Conservation (phyloP, 2,888 invertebrate species). For the Agrochola macilenta region DNA sequence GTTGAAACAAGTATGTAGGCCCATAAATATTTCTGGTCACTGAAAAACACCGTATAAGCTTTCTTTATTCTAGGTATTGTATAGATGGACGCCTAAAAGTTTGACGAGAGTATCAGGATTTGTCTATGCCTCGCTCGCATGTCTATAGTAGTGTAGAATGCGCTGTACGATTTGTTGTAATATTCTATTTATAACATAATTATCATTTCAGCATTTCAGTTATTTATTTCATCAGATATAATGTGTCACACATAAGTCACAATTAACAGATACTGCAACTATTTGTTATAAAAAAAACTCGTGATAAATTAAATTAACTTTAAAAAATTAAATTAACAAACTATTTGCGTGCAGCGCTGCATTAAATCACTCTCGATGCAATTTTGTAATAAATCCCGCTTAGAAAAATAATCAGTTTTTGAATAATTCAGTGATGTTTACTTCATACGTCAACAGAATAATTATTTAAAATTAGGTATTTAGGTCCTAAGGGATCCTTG, state of each 20-base stretch:
- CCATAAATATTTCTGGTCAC: background rate
- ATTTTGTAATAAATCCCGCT: slow-evolving; percentile 51
- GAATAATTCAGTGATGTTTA: slow-evolving; percentile 43
- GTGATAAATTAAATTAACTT: slow-evolving; percentile 22
- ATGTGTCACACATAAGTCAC: background rate
- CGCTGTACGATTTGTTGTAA: background rate
- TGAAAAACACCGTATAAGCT: no score
- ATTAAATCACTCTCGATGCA: slow-evolving; percentile 43
- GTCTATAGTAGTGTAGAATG: background rate
- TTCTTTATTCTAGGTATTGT: background rate
- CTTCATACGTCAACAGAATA: slow-evolving; percentile 43
- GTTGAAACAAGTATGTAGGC: background rate
- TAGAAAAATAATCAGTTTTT: slow-evolving; percentile 35
- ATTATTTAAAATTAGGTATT: slow-evolving; percentile 43
- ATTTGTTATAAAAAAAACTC: background rate
- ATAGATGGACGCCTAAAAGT: background rate
- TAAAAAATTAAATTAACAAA: background rate
- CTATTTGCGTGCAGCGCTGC: slow-evolving; percentile 45
- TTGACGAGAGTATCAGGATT: background rate
- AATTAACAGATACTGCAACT: background rate
- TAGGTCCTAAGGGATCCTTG: slow-evolving; percentile 47
- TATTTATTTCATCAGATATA: background rate
- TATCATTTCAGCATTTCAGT: background rate
- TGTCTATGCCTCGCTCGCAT: background rate
- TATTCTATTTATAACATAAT: background rate